phyloP scores from a whole-genome alignment of 2,113 vertebrate species.

The Notarius lentiginosus region DNA sequence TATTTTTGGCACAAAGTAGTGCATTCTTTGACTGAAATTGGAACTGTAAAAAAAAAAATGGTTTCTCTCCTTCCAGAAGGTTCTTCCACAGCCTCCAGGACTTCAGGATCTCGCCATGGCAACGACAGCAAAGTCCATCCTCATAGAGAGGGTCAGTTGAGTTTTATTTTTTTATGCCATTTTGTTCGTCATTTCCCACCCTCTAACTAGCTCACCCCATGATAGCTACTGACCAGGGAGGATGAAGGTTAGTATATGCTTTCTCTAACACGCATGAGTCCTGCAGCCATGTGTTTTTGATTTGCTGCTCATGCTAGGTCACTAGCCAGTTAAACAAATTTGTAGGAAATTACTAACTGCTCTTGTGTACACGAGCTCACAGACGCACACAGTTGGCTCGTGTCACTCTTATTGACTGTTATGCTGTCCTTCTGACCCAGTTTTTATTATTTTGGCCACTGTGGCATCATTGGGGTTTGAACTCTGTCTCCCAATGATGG shows the following conservation, averaged over 20 bases:
- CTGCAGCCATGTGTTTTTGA: neutral
- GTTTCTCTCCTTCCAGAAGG: slow-evolving; percentile 61
- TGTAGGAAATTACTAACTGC: neutral
- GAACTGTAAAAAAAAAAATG: neutral
- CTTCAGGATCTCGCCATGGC: slow-evolving; percentile 81
- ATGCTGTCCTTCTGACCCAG: neutral
- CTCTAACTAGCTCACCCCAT: neutral
- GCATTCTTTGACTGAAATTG: neutral
- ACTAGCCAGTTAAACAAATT: neutral
- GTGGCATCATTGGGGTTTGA: neutral
- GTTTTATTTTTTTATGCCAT: neutral
- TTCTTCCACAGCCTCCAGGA: slow-evolving; percentile 78
- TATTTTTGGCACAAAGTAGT: neutral
- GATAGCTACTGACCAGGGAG: neutral
- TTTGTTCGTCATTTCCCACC: neutral
- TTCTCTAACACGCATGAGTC: neutral
- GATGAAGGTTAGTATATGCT: neutral
- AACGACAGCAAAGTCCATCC: slow-evolving; percentile 83
- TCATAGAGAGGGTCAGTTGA: slow-evolving; percentile 85
- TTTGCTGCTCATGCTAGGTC: neutral
- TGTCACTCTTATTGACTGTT: neutral
- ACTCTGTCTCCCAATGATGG: neutral
- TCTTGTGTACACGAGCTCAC: neutral
- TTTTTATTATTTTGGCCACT: neutral
- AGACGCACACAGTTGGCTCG: neutral